Evolutionary conservation across 1,140 invertebrate genomes (phyloP).

Genomic region (Eufriesea mexicana): DNA sequence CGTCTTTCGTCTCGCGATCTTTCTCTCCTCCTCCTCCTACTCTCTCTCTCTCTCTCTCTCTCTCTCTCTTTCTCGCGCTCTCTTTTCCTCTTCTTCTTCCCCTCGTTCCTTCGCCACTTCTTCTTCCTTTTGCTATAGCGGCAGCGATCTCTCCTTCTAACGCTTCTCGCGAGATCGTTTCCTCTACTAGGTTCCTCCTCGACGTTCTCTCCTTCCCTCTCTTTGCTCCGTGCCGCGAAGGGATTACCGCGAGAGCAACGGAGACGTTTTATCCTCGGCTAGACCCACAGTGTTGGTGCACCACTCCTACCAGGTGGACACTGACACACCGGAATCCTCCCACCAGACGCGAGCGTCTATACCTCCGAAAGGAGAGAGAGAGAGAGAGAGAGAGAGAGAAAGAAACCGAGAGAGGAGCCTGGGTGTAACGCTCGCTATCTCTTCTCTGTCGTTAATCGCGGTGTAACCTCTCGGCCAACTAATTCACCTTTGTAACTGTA

Average conservation of each 20-base stretch:
- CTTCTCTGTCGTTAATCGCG: constrained; percentile 62
- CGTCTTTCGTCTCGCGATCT: constrained; percentile 28
- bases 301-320: constrained; percentile 65
- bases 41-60: constrained; percentile 22
- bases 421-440: constrained; percentile 44
- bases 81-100: background rate
- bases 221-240: constrained; percentile 26
- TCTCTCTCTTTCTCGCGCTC: constrained; percentile 13
- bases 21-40: background rate
- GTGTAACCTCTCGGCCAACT: constrained; percentile 58
- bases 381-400: constrained; percentile 1
- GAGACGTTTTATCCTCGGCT: background rate
- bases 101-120: constrained; percentile 1
- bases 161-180: constrained; percentile 43
- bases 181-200: constrained; percentile 54
- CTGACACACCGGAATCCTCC: constrained; percentile 72
- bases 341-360: constrained; percentile 45
- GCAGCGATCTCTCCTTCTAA: constrained; percentile 50
- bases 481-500: constrained; percentile 68
- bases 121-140: constrained; percentile 49
- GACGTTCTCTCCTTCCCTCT: constrained; percentile 46
- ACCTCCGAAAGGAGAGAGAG: constrained; percentile 19
- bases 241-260: constrained; percentile 25
- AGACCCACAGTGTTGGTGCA: constrained; percentile 54
- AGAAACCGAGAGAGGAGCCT: background rate